Evolutionary conservation across 2,113 vertebrate species (phyloP).

Genomic region (Alligator sinensis): DNA sequence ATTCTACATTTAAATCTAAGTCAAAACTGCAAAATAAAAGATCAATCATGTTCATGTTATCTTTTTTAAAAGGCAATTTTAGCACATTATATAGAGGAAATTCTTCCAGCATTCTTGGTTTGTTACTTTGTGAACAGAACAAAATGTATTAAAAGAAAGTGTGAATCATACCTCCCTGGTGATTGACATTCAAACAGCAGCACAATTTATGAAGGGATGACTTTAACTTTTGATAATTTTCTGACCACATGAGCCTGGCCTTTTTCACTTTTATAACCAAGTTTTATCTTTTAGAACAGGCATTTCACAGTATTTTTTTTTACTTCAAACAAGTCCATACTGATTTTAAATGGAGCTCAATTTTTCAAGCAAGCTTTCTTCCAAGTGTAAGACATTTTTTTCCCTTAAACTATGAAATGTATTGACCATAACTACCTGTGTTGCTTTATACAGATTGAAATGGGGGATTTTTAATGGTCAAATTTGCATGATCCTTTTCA

Average conservation of each 20-base stretch:
- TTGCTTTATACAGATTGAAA: conserved; percentile 25
- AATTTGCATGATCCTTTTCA: conserved; percentile 15
- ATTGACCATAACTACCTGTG: conserved; percentile 42
- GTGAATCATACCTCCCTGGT: conserved; percentile 16
- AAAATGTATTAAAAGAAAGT: conserved; percentile 8
- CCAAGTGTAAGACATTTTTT: conserved; percentile 44
- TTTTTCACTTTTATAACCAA: conserved; percentile 34
- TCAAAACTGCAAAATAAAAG: conserved; percentile 20
- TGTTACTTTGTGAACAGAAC: conserved; percentile 12
- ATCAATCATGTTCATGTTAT: background rate
- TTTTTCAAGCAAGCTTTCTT: background rate
- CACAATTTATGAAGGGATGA: conserved; percentile 41
- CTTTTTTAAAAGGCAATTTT: conserved; percentile 30
- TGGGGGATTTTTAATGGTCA: conserved; percentile 22
- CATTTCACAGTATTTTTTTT: conserved; percentile 46
- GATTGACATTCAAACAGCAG: conserved; percentile 31
- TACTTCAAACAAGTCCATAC: conserved; percentile 37
- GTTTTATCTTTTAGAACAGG: conserved; percentile 43
- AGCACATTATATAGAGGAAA: conserved; percentile 16
- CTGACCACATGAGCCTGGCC: background rate
- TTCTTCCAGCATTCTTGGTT: conserved; percentile 5
- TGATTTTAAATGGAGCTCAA: conserved; percentile 57
- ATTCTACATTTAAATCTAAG: background rate
- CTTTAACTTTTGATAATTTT: conserved; percentile 42
- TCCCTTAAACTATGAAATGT: conserved; percentile 47